Conservation (phyloP, 2,797 vertebrate genomes). For the Poecilia picta region DNA sequence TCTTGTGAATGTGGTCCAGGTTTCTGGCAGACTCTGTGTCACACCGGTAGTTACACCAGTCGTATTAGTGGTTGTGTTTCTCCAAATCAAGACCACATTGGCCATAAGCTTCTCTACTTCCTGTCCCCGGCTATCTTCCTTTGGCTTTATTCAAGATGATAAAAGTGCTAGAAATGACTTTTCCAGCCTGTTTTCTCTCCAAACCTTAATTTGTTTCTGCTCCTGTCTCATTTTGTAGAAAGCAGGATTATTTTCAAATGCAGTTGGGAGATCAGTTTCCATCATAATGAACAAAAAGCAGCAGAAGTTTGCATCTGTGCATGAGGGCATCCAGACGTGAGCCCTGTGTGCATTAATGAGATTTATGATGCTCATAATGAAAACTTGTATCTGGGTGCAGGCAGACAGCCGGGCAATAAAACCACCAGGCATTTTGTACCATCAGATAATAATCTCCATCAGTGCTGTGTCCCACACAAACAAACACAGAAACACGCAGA, state of each 20-base stretch:
- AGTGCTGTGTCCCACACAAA: neutral
- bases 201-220: constrained; percentile 4
- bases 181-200: constrained; percentile 33
- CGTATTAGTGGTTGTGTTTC: constrained; percentile 43
- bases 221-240: constrained; percentile 11
- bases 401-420: constrained; percentile 60
- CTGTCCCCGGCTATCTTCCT: constrained; percentile 48
- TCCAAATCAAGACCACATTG: constrained; percentile 67
- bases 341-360: constrained; percentile 21
- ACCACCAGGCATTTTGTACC: constrained; percentile 38
- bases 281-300: neutral
- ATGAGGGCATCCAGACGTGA: neutral
- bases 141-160: constrained; percentile 31
- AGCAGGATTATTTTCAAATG: constrained; percentile 10
- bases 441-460: constrained; percentile 40
- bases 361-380: constrained; percentile 75
- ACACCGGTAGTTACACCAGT: constrained; percentile 45
- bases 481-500: constrained; percentile 10
- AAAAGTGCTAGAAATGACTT: constrained; percentile 57
- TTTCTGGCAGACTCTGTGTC: constrained; percentile 27
- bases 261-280: constrained; percentile 1
- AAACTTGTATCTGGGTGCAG: constrained; percentile 50
- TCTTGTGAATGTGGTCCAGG: constrained; percentile 7
- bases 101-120: constrained; percentile 67
- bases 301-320: neutral